A percentile compares a stretch with the other conserved stretches of the same genome.
Conservation (phyloP, 2,113 vertebrate genomes). For the Motacilla tschutschensis region DNA sequence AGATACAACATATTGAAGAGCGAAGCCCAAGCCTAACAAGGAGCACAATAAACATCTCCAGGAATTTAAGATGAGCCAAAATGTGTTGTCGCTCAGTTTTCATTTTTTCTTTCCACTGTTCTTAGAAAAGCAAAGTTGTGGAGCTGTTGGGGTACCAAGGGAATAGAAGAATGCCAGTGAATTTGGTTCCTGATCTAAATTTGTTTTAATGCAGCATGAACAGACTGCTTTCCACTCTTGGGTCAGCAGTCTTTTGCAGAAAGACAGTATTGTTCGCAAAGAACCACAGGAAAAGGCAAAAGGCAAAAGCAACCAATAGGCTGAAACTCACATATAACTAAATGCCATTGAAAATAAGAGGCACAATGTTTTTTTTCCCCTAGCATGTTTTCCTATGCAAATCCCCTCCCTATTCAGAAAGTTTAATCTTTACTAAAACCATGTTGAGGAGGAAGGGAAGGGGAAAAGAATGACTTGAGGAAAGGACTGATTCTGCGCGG, state of each 20-base stretch:
- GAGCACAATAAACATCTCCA: slow-evolving; percentile 43
- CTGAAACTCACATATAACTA: slow-evolving; percentile 8
- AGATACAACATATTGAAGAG: slow-evolving; percentile 5
- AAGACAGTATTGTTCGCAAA: slow-evolving; percentile 53
- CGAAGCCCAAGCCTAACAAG: not conserved
- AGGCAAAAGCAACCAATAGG: slow-evolving; percentile 53
- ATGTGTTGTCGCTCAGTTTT: slow-evolving; percentile 45
- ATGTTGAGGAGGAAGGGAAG: not conserved
- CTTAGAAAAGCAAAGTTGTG: slow-evolving; percentile 72
- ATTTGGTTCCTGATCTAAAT: slow-evolving; percentile 70
- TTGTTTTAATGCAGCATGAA: slow-evolving; percentile 69
- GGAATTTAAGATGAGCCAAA: slow-evolving; percentile 50
- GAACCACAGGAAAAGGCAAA: slow-evolving; percentile 57
- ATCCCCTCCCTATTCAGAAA: slow-evolving; percentile 19
- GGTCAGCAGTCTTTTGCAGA: slow-evolving; percentile 61
- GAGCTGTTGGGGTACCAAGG: slow-evolving; percentile 68
- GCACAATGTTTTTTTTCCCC: not conserved
- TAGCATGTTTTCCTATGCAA: slow-evolving; percentile 26
- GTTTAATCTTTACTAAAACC: not conserved
- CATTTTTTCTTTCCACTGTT: slow-evolving; percentile 60
- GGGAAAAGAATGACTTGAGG: not conserved
- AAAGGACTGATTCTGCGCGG: not conserved
- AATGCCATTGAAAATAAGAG: slow-evolving; percentile 25
- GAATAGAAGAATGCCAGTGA: slow-evolving; percentile 74
- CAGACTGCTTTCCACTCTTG: slow-evolving; percentile 63